phyloP scores from a whole-genome alignment of 1,140 invertebrate genomes.

The Pachyrhynchus sulphureomaculatus region DNA sequence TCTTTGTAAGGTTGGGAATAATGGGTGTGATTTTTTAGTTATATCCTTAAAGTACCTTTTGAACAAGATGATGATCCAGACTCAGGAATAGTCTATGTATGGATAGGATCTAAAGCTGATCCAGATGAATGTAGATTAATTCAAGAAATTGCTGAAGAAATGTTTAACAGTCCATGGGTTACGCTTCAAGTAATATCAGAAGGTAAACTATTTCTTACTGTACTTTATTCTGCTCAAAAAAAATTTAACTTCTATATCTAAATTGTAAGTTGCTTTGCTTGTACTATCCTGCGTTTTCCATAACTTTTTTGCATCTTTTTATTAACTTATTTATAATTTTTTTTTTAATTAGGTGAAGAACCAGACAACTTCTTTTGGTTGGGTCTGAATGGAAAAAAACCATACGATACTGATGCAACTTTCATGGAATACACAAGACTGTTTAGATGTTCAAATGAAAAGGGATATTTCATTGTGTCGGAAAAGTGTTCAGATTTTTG shows the following conservation, averaged over 20 bases:
- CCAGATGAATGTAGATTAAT: constrained; percentile 85
- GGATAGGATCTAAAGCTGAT: constrained; percentile 91
- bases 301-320: too few species aligned
- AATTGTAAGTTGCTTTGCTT: too few species aligned
- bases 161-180: constrained; percentile 89
- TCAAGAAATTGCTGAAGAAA: constrained; percentile 91
- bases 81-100: constrained; percentile 95
- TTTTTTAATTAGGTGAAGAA: constrained; percentile 70
- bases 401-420: constrained; percentile 87
- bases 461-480: constrained; percentile 98
- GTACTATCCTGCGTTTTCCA: too few species aligned
- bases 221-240: too few species aligned
- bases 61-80: constrained; percentile 86
- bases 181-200: constrained; percentile 88
- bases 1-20: too few species aligned
- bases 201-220: constrained; percentile 52
- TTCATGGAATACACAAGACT: constrained; percentile 94
- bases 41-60: constrained; percentile 94
- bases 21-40: constrained; percentile 73
- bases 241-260: too few species aligned
- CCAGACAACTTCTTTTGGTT: constrained; percentile 99
- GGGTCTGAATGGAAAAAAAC: constrained; percentile 87
- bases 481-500: constrained; percentile 99
- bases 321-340: too few species aligned
- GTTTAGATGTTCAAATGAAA: constrained; percentile 98